Base-by-base conservation (phyloP, 2,797 vertebrate genomes). In the Prionace glauca region DNA sequence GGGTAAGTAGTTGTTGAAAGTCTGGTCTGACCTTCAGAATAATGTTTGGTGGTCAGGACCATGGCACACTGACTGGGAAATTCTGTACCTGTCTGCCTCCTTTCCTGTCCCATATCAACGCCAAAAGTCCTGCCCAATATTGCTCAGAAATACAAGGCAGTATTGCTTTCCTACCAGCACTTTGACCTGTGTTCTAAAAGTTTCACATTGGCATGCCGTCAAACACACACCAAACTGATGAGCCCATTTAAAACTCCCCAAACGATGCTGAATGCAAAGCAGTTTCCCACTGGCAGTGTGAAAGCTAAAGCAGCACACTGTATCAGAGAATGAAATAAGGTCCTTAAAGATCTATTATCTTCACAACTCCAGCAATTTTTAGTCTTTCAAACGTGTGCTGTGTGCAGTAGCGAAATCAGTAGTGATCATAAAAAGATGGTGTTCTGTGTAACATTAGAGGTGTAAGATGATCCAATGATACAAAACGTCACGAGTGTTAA, bases 191-290 rank as follows among this genome's bases (percentile, higher is more conserved):
- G 36, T 92, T 41, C 90, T 41, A 41, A 67, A 92, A 41, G n/a
- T 69, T 36, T 67, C 62, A 69, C 65, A 92, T 92, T 69, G 41
- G 62, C n/a, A 92, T 69, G 90, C 90, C 41, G 90, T 65, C 67
- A 69, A 69, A 92, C 65, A 92, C 90, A 92, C 65, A 36, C 62
- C 62, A 92, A 92, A 41, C 65, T 69, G 90, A 36, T 3, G 20
- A 92, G 90, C 90, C 62, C 90, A 41, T 92, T 92, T 92, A 92
- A 92, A 92, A 69, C n/a, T 24, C 90, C 65, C 62, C 62, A 92
- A 92, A 69, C 69, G 90, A 92, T 92, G 62, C 90, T 92, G 90
- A 92, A 92, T 92, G 65, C n/a, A 41, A 92, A 92, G 90, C 69
- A 92, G 90, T 92, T 92, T 69, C 65, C 67, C 69, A 67, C n/a